phyloP scores from a whole-genome alignment of 2,888 invertebrate genomes.

The Cataglyphis livida region DNA sequence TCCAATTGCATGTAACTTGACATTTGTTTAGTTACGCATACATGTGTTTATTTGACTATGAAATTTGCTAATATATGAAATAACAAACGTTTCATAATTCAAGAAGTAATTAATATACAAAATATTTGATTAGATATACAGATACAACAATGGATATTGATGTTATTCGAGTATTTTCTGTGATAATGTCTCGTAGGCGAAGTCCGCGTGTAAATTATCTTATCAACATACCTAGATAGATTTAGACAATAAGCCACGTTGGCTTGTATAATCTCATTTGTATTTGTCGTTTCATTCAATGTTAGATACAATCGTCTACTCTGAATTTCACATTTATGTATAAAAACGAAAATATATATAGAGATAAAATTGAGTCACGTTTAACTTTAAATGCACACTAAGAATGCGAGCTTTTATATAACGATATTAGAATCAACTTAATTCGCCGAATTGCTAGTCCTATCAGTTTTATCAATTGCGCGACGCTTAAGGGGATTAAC shows the following conservation, averaged over 20 bases:
- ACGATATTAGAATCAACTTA: not conserved
- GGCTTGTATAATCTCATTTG: not conserved
- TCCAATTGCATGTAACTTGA: not conserved
- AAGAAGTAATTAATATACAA: not conserved
- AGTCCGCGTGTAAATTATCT: not conserved
- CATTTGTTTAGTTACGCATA: constrained; percentile 1
- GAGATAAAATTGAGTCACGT: not conserved
- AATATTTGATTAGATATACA: not conserved
- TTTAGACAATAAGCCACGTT: not conserved
- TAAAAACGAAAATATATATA: not conserved
- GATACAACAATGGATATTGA: not conserved
- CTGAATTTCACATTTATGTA: not conserved
- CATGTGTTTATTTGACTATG: not conserved
- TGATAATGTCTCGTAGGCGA: not conserved
- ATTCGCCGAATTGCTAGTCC: not conserved
- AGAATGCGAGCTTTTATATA: not conserved
- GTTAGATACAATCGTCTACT: not conserved
- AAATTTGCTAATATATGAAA: not conserved
- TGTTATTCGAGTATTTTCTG: not conserved
- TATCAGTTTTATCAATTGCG: not conserved
- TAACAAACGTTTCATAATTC: not conserved
- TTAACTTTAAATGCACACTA: not conserved
- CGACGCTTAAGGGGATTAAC: not conserved
- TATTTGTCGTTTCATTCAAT: not conserved
- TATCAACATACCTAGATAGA: not conserved